Base-by-base conservation (phyloP, 53 echinoderm and acorn worm genomes). In the Arbacia lixula region DNA sequence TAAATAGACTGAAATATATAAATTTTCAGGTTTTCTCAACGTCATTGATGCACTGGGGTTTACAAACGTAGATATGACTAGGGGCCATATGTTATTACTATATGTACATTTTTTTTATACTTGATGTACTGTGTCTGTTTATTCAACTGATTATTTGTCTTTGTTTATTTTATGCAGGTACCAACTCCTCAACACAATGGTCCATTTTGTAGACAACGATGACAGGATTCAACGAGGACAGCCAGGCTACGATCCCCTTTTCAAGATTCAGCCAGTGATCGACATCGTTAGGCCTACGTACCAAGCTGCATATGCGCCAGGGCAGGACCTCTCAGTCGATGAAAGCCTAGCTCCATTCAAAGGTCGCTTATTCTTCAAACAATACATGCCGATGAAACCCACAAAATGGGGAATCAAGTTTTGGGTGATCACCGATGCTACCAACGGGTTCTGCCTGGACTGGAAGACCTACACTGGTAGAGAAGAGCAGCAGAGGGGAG, bases 341-440 rank as follows among this genome's bases (percentile, higher is more conserved):
- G 84, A 84, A 21, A 84, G 68, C 37, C 50, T 84, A 68, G 51
- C 68, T 2, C 28, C 24, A 1, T 84, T 84, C 84, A 84, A 84
- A 36, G 84, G 84, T 1, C 22, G 85, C 3, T 14, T 62, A 29
- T 41, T 39, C 22, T 73, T 21, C 50, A 39, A 40, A 17, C 66
- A 65, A 51, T 83, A 83, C 63, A 66, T 84, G 50, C 84, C 84
- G 2, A 66, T 49, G 17, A 84, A 84, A 16, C 84, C 84, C 2
- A 50, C 32, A 1, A 84, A 84, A 24, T 84, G 84, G 84, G 84
- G 84, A 1, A 68, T 84, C 38, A 84, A 84, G 22, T 66, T 68
- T 16, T 84, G 66, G 33, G 50, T 68, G 3, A 20, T 84, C 3
- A 68, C 28, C 12, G 84, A 84, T 16, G 66, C 84, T 3, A 4